A percentile compares a stretch with the other conserved stretches of the same genome.
Evolutionary conservation across 2,888 invertebrate species (phyloP).

Genomic region (Atrina japonica): DNA sequence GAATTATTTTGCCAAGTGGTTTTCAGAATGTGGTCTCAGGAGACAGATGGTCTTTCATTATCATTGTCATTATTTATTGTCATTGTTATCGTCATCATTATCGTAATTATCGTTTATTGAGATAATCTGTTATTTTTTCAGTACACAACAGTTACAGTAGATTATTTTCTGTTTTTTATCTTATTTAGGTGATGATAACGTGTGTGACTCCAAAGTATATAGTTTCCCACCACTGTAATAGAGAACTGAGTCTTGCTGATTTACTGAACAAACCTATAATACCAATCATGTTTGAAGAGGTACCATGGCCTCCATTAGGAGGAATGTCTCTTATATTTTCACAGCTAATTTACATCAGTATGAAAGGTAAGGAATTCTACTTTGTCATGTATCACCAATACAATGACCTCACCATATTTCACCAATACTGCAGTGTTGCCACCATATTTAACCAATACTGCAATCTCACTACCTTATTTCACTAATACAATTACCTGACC

Average conservation of each 20-base stretch:
- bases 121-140: background rate
- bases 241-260: conserved; percentile 81
- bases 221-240: conserved; percentile 80
- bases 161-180: background rate
- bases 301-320: conserved; percentile 82
- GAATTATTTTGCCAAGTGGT: too few species aligned
- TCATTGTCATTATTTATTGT: background rate
- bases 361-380: conserved; percentile 78
- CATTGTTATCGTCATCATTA: background rate
- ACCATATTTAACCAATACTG: too few species aligned
- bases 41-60: too few species aligned
- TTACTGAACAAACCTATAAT: conserved; percentile 81
- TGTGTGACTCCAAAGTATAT: conserved; percentile 81
- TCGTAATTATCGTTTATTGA: background rate
- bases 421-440: too few species aligned
- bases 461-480: too few species aligned
- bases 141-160: background rate
- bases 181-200: conserved; percentile 75
- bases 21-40: too few species aligned
- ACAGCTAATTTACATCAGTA: conserved; percentile 81
- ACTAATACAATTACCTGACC: too few species aligned
- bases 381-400: conserved; percentile 1
- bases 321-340: conserved; percentile 81
- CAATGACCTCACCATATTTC: too few species aligned
- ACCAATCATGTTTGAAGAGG: conserved; percentile 80